These are phyloP conservation scores for Megaustenia siamemsis DNA, from an alignment of 2,888 invertebrate genomes.

Conservation along the genomic window DNA sequence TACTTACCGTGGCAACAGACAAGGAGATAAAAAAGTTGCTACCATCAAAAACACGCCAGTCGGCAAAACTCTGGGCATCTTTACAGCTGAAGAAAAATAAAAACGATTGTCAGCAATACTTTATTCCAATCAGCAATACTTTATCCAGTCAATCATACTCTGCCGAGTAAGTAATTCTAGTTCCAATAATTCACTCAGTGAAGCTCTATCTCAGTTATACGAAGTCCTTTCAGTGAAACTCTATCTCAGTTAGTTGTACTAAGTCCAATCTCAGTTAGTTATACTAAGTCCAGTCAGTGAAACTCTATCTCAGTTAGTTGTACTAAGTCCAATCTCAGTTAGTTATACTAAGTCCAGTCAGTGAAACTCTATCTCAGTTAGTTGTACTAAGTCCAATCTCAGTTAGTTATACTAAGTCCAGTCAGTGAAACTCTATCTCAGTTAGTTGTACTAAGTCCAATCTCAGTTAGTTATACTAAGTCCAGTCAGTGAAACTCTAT, in stretches of 20 bases:
- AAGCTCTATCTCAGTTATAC: no score
- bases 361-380: no score
- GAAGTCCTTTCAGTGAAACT: background rate
- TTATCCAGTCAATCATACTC: background rate
- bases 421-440: background rate
- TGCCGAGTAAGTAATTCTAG: background rate
- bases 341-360: no score
- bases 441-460: background rate
- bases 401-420: background rate
- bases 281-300: background rate
- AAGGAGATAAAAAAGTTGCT: constrained; percentile 57
- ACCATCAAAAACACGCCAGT: constrained; percentile 57
- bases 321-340: background rate
- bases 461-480: background rate
- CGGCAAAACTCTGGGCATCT: constrained; percentile 55
- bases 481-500: background rate
- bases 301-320: background rate
- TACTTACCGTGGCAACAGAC: constrained; percentile 60
- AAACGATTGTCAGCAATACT: background rate
- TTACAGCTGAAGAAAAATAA: constrained; percentile 54
- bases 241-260: background rate
- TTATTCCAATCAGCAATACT: background rate
- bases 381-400: background rate
- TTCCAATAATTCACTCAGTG: no score
- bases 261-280: background rate